Evolutionary conservation across 2,888 invertebrate species (phyloP).

Genomic region (Drosophila planitibia): DNA sequence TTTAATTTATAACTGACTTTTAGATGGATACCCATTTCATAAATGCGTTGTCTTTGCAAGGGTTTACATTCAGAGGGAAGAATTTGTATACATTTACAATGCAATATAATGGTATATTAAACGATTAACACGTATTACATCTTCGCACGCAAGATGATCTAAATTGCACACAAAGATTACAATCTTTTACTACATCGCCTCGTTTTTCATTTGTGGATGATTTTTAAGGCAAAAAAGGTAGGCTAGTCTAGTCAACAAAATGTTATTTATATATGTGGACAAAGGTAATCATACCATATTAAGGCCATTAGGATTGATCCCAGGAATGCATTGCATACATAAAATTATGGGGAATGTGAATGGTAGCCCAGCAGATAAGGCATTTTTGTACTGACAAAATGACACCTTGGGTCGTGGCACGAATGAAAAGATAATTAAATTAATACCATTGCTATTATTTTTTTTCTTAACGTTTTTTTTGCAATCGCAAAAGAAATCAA

Average conservation of each 20-base stretch:
- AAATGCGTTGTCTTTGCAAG: neutral
- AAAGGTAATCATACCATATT: constrained; percentile 44
- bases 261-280: constrained; percentile 11
- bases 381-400: constrained; percentile 43
- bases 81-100: neutral
- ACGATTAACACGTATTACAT: neutral
- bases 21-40: neutral
- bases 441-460: constrained; percentile 59
- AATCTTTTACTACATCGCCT: neutral
- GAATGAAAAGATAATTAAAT: constrained; percentile 65
- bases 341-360: constrained; percentile 20
- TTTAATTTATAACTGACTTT: neutral
- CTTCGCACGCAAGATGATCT: neutral
- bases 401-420: constrained; percentile 56
- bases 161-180: neutral
- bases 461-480: constrained; percentile 28
- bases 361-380: constrained; percentile 27
- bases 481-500: constrained; percentile 22
- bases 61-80: neutral
- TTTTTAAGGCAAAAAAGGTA: neutral
- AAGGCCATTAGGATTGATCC: constrained; percentile 57
- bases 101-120: neutral
- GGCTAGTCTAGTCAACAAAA: neutral
- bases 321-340: constrained; percentile 29
- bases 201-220: neutral